Base-by-base conservation (phyloP, 1,140 invertebrate genomes). In the Drosophila nebulosa region DNA sequence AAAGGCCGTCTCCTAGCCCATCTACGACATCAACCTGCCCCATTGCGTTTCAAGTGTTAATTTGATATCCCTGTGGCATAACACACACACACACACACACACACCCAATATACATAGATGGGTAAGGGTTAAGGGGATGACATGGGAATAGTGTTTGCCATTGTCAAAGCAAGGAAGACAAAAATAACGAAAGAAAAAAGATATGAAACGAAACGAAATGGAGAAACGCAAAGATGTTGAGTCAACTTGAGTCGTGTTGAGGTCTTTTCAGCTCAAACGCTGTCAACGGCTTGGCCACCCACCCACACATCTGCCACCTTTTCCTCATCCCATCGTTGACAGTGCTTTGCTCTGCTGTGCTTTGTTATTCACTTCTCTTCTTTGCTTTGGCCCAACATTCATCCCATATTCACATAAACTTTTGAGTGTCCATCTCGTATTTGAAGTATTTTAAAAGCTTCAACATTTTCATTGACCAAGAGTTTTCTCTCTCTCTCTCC, bases 21-120 rank as follows among this genome's bases (percentile, higher is more conserved):
- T 68, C 69, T 51, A n/a, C 51, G 0, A 4, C 46, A 27, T 12
- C 63, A 30, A n/a, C 42, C 62, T 62, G 76, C 64, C 65, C 62
- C 77, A 79, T 79, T 74, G 77, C 66, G 62, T 65, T 71, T 79
- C 77, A 79, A 79, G 78, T 79, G 77, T 79, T 79, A 79, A 79
- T 79, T 79, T 79, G 78, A 79, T 64, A 79, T 79, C 77, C 68
- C 71, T 69, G 62, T 66, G 71, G 62, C 69, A 69, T 64, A 72
- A 76, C 61, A 60, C 42, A 59, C 58, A 72, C 59, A 63, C 57
- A 75, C 39, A 52, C 52, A 57, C 60, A 46, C 32, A 39, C 55
- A 51, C 39, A 59, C 4, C 14, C 12, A 5, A 12, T 14, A 14
- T 5, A 24, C 1, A 7, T 50, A 57, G 39, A 24, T 39, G 64